Conservation (phyloP, 2,797 vertebrate genomes). For the Periophthalmus magnuspinnatus region DNA sequence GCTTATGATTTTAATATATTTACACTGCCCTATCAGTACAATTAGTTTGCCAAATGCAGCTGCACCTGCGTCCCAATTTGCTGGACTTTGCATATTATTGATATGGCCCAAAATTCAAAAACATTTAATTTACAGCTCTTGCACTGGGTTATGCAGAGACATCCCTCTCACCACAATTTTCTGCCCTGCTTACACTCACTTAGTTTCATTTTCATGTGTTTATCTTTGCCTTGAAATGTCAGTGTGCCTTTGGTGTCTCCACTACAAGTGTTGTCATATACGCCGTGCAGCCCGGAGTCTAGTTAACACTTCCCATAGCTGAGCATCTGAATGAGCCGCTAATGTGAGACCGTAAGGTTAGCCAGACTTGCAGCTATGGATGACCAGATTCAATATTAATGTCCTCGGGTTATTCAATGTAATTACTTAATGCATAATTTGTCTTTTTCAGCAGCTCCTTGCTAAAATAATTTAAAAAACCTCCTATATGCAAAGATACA, state of each 20-base stretch:
- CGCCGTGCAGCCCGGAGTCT: not conserved
- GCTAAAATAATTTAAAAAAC: too few relatives aligned
- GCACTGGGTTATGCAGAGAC: not conserved
- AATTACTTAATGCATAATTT: slow-evolving; percentile 25
- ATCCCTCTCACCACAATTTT: not conserved
- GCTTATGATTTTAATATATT: not conserved
- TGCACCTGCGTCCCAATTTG: not conserved
- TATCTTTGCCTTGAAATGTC: not conserved
- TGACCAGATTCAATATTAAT: slow-evolving; percentile 59
- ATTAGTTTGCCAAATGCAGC: not conserved
- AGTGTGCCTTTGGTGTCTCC: not conserved
- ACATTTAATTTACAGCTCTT: not conserved
- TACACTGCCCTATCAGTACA: not conserved
- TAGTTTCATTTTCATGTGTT: not conserved
- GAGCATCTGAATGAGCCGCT: slow-evolving; percentile 25
- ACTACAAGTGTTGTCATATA: not conserved
- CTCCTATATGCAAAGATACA: too few relatives aligned
- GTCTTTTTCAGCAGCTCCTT: not conserved
- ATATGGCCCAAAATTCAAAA: not conserved
- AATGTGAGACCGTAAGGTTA: slow-evolving; percentile 25
- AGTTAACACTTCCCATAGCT: slow-evolving; percentile 17
- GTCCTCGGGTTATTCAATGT: slow-evolving; percentile 44
- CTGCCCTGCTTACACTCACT: not conserved
- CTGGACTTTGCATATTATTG: not conserved
- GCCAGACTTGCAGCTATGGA: slow-evolving; percentile 23